Evolutionary conservation across 2,888 invertebrate species (phyloP).

Genomic region (Helobdella robusta): DNA sequence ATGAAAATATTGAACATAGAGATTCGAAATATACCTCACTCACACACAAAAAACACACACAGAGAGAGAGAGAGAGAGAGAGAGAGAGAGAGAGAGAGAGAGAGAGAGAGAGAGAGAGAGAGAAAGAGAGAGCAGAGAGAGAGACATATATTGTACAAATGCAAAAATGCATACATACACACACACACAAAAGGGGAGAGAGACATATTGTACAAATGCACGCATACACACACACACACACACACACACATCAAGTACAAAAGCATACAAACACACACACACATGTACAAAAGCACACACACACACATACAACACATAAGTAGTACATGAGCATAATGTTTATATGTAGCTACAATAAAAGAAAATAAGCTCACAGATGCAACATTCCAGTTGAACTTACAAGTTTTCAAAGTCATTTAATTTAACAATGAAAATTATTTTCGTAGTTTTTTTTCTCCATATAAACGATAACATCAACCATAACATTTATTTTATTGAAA

Average conservation of each 20-base stretch:
- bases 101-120: neutral
- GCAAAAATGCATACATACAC: conserved; percentile 10
- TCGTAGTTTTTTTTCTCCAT: too few species aligned
- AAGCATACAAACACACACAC: conserved; percentile 9
- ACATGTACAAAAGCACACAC: conserved; percentile 10
- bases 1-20: too few species aligned
- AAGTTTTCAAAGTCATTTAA: too few species aligned
- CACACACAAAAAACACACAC: conserved; percentile 16
- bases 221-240: conserved; percentile 12
- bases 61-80: neutral
- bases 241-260: conserved; percentile 12
- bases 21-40: too few species aligned
- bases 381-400: too few species aligned
- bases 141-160: neutral
- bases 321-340: too few species aligned
- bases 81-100: neutral
- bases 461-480: too few species aligned
- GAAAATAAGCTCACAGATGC: too few species aligned
- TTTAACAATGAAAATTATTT: too few species aligned
- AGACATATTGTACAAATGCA: conserved; percentile 3
- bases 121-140: conserved; percentile 2
- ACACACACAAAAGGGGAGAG: neutral
- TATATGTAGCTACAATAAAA: too few species aligned
- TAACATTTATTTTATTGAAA: too few species aligned
- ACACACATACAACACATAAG: conserved; percentile 14